These are phyloP conservation scores for Drosophila nannoptera DNA, from an alignment of 1,140 invertebrate species.

Conservation along the genomic window DNA sequence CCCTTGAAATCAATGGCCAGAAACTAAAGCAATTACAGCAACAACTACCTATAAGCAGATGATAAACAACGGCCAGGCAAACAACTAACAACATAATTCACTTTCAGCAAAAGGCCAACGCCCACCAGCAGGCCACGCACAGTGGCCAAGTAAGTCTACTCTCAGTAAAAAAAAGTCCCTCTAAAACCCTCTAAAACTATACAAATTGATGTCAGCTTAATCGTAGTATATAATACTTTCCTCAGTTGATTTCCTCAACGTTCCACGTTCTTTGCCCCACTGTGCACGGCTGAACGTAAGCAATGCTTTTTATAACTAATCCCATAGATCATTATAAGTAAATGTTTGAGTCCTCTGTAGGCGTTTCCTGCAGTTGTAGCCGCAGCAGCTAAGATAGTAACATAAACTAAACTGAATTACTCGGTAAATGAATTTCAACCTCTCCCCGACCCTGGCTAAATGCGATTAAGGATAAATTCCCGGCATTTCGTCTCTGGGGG, in stretches of 20 bases:
- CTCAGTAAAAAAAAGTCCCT: not conserved
- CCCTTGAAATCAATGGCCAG: slow-evolving; percentile 52
- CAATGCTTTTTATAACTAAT: slow-evolving; percentile 33
- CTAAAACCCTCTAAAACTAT: not conserved
- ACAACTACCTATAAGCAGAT: slow-evolving; percentile 18
- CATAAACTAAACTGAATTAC: slow-evolving; percentile 8
- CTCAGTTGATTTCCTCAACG: not conserved
- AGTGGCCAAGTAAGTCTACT: not conserved
- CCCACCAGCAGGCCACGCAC: not conserved
- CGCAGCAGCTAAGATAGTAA: slow-evolving; percentile 9
- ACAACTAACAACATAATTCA: slow-evolving; percentile 66
- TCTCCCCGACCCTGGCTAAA: not conserved
- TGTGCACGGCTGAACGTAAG: slow-evolving; percentile 18
- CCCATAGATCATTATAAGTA: slow-evolving; percentile 64
- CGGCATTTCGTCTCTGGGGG: not conserved
- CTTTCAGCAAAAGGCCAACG: slow-evolving; percentile 30
- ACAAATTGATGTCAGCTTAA: not conserved
- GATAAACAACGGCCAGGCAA: slow-evolving; percentile 34
- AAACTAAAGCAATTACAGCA: slow-evolving; percentile 60
- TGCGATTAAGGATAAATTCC: not conserved
- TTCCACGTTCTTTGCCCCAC: not conserved
- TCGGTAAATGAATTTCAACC: slow-evolving; percentile 3
- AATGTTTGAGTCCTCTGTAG: slow-evolving; percentile 47
- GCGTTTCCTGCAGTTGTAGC: slow-evolving; percentile 36
- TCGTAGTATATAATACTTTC: not conserved